These are phyloP conservation scores for Notospermus geniculatus DNA, from an alignment of 1,140 invertebrate genomes.

Conservation along the genomic window DNA sequence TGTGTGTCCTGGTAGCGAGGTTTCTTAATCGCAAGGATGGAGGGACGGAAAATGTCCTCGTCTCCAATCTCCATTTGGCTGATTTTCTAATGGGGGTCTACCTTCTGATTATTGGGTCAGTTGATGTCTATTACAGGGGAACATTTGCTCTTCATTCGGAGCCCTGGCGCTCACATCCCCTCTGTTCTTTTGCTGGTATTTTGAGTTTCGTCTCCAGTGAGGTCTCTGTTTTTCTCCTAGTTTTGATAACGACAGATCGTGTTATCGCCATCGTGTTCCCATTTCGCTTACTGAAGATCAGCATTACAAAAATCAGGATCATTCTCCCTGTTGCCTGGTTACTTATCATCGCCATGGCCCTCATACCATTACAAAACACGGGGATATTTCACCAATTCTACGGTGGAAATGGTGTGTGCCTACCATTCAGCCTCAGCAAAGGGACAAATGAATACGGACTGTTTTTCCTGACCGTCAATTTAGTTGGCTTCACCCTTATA, in stretches of 20 bases:
- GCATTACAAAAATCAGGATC: not conserved
- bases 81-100: slow-evolving; percentile 7
- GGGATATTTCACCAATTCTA: too few species aligned
- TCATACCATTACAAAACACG: too few species aligned
- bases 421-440: too few species aligned
- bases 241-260: not conserved
- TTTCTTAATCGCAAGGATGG: not conserved
- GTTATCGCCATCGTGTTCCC: not conserved
- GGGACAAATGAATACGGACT: too few species aligned
- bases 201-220: not conserved
- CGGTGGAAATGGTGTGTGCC: too few species aligned
- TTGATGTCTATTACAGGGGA: not conserved
- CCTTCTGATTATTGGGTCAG: not conserved
- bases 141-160: not conserved
- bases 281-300: not conserved
- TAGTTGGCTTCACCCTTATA: too few species aligned
- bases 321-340: not conserved
- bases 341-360: not conserved
- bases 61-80: not conserved
- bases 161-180: not conserved
- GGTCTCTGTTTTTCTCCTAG: not conserved
- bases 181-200: not conserved
- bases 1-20: slow-evolving; percentile 4
- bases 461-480: too few species aligned
- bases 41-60: not conserved